Evolutionary conservation across 2,888 invertebrate species (phyloP), one percentile per base, ranked within the genome.

Genomic region (Epirrita christyi): DNA sequence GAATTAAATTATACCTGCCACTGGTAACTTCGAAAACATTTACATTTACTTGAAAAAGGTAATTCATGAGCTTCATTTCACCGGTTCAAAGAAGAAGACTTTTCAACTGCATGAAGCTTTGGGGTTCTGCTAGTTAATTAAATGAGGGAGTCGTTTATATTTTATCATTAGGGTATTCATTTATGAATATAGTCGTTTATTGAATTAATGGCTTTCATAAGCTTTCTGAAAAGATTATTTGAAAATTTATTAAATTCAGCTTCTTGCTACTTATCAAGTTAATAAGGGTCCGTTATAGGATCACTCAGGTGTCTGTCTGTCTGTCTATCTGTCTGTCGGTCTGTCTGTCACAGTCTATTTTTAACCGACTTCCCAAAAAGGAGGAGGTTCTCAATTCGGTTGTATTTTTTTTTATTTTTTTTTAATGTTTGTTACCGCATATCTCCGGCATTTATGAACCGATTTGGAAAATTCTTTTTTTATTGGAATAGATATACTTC

Each of bases 1-100:
- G 86, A 88, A 88, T 88, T 85, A 84, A 89, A 89, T 89, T 87
- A 86, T 82, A 86, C 85, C 84, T 86, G 85, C 81, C 80, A 79
- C 76, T 78, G 83, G 80, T 75, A 78, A 81, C 83, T 83, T 83
- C 69, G 79, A 83, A 86, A 87, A 88, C 82, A 87, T 89, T 88
- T 86, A 85, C 80, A 80, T 84, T 85, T 79, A 64, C 79, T 81
- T 78, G 75, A 81, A 85, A 75, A 72, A 70, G 64, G 70, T 76
- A 71, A 78, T 75, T 79, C 78, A 75, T 74, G 71, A 74, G 77
- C 70, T 79, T 75, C 73, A 74, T 83, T 84, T 78, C 73, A 73
- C 68, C 55, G 67, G 61, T 72, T 71, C 71, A 72, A 76, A 67
- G 71, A 76, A 67, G 71, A 68, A 70, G 68, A 72, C 75, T 81